Conservation (phyloP, 2,888 invertebrate genomes). For the Coecobrya sp. region DNA sequence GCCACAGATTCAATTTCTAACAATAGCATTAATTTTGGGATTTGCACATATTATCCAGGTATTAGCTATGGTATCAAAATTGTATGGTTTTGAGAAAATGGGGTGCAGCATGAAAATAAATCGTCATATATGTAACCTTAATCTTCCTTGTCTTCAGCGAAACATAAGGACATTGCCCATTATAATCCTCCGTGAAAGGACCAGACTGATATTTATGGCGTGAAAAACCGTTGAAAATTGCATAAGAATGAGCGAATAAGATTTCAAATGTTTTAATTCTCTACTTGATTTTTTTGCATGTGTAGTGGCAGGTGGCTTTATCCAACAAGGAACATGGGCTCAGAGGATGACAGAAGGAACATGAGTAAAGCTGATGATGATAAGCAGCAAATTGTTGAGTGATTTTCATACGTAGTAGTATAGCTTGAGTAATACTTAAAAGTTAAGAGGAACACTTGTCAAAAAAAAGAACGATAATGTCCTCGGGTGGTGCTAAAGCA, state of each 20-base stretch:
- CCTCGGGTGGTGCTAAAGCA: slow-evolving; percentile 75
- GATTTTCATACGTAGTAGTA: background rate
- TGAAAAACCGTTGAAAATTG: slow-evolving; percentile 58
- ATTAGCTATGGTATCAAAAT: background rate
- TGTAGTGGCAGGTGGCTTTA: slow-evolving; percentile 16
- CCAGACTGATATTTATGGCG: background rate
- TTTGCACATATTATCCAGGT: slow-evolving; percentile 35
- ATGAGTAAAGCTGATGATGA: background rate
- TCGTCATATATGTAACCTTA: slow-evolving; percentile 33
- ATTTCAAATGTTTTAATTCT: slow-evolving; percentile 31
- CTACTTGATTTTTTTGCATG: slow-evolving; percentile 2
- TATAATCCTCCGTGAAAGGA: slow-evolving; percentile 57
- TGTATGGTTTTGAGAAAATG: background rate
- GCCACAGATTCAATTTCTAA: background rate
- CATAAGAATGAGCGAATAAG: slow-evolving; percentile 29
- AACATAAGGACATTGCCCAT: background rate
- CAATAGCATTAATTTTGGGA: background rate
- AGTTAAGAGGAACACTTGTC: slow-evolving; percentile 33
- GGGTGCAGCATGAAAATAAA: too few relatives aligned
- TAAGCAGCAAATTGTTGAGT: background rate
- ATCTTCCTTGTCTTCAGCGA: slow-evolving; percentile 3
- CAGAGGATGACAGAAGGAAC: background rate
- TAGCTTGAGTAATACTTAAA: background rate
- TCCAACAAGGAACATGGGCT: background rate
- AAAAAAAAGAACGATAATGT: slow-evolving; percentile 53